Evolutionary conservation across 2,797 vertebrate species (phyloP).

Genomic region (Nannoperca australis): DNA sequence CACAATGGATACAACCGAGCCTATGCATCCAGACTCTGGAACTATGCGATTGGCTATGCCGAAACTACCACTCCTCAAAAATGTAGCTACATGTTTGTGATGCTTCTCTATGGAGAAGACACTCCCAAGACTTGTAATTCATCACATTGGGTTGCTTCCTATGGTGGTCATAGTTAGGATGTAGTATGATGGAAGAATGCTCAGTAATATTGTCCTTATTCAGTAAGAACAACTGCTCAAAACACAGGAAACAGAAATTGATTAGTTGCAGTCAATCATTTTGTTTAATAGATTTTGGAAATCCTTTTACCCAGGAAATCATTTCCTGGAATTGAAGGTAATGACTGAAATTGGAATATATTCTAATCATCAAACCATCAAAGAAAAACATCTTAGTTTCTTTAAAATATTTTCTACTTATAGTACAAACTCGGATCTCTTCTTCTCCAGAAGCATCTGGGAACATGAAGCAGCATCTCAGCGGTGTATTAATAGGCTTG

Average conservation of each 20-base stretch:
- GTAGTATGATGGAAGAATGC: neutral
- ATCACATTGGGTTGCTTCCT: neutral
- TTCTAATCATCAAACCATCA: neutral
- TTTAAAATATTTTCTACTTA: neutral
- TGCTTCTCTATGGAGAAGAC: neutral
- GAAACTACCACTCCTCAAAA: too few relatives aligned
- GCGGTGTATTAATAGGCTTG: constrained; percentile 6
- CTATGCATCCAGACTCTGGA: neutral
- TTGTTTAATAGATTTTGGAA: too few relatives aligned
- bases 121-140: neutral
- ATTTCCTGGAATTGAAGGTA: neutral
- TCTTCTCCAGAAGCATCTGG: neutral
- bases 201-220: neutral
- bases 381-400: neutral
- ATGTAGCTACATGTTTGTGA: neutral
- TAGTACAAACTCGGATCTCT: neutral
- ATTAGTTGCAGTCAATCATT: neutral
- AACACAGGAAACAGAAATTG: neutral
- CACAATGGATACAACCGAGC: neutral
- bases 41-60: neutral
- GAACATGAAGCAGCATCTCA: constrained; percentile 14
- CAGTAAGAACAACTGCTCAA: neutral
- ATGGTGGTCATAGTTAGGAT: neutral
- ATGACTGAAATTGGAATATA: neutral
- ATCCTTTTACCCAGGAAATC: too few relatives aligned